Evolutionary conservation across 2,113 vertebrate species (phyloP).

Genomic region (Stercorarius parasiticus): DNA sequence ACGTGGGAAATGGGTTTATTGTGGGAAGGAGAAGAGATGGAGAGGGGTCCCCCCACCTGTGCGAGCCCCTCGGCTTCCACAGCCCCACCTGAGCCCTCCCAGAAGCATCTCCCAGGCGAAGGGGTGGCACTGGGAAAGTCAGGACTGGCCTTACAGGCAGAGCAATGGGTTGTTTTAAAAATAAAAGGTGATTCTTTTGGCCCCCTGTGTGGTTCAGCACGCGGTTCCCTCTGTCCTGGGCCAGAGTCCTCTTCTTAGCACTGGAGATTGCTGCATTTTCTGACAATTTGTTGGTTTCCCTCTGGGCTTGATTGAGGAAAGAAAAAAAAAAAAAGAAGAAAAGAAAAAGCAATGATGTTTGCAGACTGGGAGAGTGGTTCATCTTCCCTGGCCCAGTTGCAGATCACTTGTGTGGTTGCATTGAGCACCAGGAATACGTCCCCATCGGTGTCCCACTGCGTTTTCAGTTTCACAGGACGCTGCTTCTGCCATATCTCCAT

Average conservation of each 20-base stretch:
- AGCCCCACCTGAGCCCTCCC: neutral
- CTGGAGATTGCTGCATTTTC: neutral
- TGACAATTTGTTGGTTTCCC: neutral
- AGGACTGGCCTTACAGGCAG: neutral
- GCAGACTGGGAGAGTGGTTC: neutral
- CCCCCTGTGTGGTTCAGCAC: neutral
- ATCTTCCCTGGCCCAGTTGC: neutral
- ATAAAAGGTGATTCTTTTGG: neutral
- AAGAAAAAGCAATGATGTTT: neutral
- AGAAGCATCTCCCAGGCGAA: no score
- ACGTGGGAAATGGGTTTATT: rapidly evolving
- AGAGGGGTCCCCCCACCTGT: neutral
- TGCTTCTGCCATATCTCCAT: rapidly evolving
- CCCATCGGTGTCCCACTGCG: neutral
- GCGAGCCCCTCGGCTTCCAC: neutral
- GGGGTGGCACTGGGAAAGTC: neutral
- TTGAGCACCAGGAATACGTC: neutral
- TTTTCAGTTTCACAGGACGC: neutral
- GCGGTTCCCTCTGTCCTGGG: rapidly evolving
- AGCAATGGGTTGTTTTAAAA: neutral
- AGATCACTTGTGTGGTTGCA: neutral
- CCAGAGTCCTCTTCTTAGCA: neutral
- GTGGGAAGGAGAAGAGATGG: rapidly evolving
- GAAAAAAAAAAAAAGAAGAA: neutral
- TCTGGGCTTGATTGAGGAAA: neutral